Evolutionary conservation across 2,797 vertebrate species (phyloP).

Genomic region (Sebastes alutus): DNA sequence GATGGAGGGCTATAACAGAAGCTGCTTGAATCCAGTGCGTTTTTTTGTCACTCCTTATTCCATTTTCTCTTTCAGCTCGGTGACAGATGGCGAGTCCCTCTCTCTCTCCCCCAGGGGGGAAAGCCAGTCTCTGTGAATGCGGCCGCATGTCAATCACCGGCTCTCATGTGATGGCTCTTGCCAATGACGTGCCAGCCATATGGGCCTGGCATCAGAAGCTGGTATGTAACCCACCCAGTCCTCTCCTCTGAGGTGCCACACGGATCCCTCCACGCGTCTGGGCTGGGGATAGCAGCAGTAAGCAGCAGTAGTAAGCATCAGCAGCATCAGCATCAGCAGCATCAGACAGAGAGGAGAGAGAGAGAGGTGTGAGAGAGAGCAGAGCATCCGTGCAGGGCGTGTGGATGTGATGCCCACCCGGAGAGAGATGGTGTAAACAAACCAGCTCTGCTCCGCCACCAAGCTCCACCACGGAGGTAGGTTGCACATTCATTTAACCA

Average conservation of each 20-base stretch:
- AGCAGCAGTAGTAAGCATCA: background rate
- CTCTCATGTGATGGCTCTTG: conserved; percentile 99
- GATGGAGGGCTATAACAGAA: conserved; percentile 63
- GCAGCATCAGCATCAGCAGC: background rate
- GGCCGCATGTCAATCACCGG: conserved; percentile 99
- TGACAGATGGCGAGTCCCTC: conserved; percentile 98
- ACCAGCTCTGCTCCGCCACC: conserved; percentile 85
- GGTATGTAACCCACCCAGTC: conserved; percentile 93
- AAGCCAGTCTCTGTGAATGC: conserved; percentile 98
- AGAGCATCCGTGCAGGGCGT: conserved; percentile 76
- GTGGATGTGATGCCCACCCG: conserved; percentile 84
- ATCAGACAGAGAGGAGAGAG: conserved; percentile 65
- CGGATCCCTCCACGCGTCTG: conserved; percentile 90
- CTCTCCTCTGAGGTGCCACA: conserved; percentile 93
- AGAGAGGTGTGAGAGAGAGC: conserved; percentile 66
- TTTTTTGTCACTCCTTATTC: conserved; percentile 74
- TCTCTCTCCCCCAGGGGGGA: conserved; percentile 90
- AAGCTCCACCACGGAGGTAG: conserved; percentile 89
- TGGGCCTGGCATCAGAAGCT: conserved; percentile 99
- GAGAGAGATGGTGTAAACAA: conserved; percentile 95
- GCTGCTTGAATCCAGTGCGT: conserved; percentile 60
- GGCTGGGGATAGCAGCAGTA: conserved; percentile 80
- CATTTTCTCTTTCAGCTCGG: conserved; percentile 83
- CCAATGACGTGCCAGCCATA: conserved; percentile 99
- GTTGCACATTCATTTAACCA: conserved; percentile 58